These are phyloP conservation scores for Zophobas morio DNA, from an alignment of 1,140 invertebrate genomes.

Conservation along the genomic window DNA sequence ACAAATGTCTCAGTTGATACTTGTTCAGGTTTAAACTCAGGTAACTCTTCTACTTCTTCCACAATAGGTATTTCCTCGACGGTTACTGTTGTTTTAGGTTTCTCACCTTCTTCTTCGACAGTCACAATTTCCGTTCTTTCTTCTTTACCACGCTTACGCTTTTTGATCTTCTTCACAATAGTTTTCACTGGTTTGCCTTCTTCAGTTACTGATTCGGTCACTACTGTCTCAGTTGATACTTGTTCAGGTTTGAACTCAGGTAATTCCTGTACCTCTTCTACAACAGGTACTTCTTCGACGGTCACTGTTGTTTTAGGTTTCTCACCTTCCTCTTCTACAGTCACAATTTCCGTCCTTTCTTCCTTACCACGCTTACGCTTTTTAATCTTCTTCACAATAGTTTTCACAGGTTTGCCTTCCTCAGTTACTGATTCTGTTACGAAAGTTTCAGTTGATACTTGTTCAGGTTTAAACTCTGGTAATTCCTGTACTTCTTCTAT, in stretches of 20 bases:
- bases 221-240: conserved; percentile 47
- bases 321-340: conserved; percentile 65
- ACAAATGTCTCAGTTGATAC: conserved; percentile 62
- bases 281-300: conserved; percentile 59
- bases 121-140: conserved; percentile 65
- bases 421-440: conserved; percentile 55
- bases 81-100: conserved; percentile 60
- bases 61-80: conserved; percentile 58
- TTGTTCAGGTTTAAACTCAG: conserved; percentile 63
- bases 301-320: conserved; percentile 63
- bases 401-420: conserved; percentile 60
- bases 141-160: conserved; percentile 61
- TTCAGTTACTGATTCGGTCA: conserved; percentile 52
- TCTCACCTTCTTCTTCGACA: conserved; percentile 58
- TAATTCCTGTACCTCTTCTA: conserved; percentile 66
- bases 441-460: conserved; percentile 55
- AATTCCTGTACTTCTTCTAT: conserved; percentile 66
- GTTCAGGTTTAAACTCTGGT: conserved; percentile 56
- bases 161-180: conserved; percentile 63
- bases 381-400: conserved; percentile 62
- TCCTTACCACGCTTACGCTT: conserved; percentile 60
- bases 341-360: conserved; percentile 63
- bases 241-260: conserved; percentile 55
- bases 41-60: conserved; percentile 61
- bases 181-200: conserved; percentile 60